Base-by-base conservation (phyloP, 2,888 invertebrate genomes). In the Drosophila meridionalis region DNA sequence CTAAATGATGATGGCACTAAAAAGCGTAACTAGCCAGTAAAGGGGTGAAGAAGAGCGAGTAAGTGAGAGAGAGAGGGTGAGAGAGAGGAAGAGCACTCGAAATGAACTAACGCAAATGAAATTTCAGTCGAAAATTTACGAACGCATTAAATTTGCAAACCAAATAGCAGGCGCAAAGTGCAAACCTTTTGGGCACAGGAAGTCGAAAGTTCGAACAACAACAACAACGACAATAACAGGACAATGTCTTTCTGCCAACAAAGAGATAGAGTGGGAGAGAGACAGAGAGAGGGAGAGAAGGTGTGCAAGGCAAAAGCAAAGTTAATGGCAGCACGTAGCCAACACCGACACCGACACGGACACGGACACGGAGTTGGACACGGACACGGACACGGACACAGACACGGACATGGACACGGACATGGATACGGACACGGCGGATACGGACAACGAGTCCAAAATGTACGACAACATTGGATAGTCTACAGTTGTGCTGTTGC, bases 101-200 rank as follows among this genome's bases (percentile, higher is more conserved):
- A 84, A 82, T 82, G 80, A 85, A 83, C 80, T 75, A 85, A 77
- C 77, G 83, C 61, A 74, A 88, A 83, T 83, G 80, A 83, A 87
- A 82, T 80, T 82, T 83, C 72, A 78, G 78, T 74, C 47, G 57
- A 77, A 71, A 81, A 78, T 88, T 76, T 76, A 72, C 73, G 78
- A 71, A 80, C 79, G 76, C 84, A 89, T 86, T 76, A 81, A 87
- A 89, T 83, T 87, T 83, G 71, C 79, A 76, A 82, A 75, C 79
- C 71, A 83, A 89, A 87, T 84, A 73, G 72, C 76, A 86, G 77
- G 76, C 76, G 67, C 77, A 73, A 76, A 78, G 80, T 80, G 80
- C 78, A 76, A 80, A 76, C 78, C 81, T 80, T 82, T 78, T 38
- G 83, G 84, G 74, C 67, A 72, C 75, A 72, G 83, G 82, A 84